phyloP scores from a whole-genome alignment of 2,888 invertebrate species.

The Pyrgus malvae region DNA sequence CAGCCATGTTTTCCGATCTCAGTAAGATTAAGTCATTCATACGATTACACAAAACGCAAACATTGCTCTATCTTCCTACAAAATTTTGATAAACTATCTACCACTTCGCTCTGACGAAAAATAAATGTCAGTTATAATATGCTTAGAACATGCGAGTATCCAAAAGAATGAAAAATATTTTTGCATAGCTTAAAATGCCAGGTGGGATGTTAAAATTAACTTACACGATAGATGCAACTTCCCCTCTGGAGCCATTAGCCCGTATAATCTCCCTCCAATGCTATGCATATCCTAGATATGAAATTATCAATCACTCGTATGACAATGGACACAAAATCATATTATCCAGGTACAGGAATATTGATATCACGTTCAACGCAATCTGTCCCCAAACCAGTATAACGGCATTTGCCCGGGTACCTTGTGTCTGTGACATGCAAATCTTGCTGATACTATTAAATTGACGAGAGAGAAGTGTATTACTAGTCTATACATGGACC shows the following conservation, averaged over 20 bases:
- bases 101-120: too few relatives aligned
- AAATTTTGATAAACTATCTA: background rate
- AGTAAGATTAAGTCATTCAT: constrained; percentile 25
- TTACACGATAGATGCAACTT: background rate
- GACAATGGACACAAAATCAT: constrained; percentile 38
- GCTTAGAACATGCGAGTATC: too few relatives aligned
- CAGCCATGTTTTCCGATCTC: constrained; percentile 31
- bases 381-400: constrained; percentile 28
- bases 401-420: constrained; percentile 36
- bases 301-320: constrained; percentile 35
- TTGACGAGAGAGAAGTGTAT: constrained; percentile 63
- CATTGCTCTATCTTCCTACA: background rate
- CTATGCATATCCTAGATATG: constrained; percentile 5
- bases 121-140: too few relatives aligned
- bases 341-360: constrained; percentile 37
- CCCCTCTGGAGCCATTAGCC: background rate
- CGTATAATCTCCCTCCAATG: background rate
- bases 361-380: constrained; percentile 36
- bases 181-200: too few relatives aligned
- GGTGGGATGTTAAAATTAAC: background rate
- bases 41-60: constrained; percentile 8
- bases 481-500: constrained; percentile 53
- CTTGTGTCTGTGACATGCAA: constrained; percentile 74
- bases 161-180: too few relatives aligned
- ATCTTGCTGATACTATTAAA: constrained; percentile 79